Percentiles rank a stretch among this genome's conserved stretches.
phyloP scores from a whole-genome alignment of 2,113 vertebrate species.

The Rhombomys opimus region DNA sequence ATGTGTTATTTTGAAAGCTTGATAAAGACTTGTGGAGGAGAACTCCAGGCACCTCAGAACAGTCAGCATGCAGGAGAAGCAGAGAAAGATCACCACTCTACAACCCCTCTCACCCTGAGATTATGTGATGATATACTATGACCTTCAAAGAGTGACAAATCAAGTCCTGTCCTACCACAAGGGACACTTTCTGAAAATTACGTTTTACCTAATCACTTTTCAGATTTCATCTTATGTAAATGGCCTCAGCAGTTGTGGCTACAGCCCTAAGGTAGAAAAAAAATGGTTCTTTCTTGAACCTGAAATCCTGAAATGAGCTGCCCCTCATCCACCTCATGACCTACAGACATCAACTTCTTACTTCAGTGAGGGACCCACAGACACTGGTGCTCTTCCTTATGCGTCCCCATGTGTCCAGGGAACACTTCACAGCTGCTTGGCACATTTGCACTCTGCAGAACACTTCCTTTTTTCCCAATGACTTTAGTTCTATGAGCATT shows the following conservation, averaged over 20 bases:
- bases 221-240: not conserved
- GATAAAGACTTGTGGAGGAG: not conserved
- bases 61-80: not conserved
- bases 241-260: not conserved
- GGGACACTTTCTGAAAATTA: not conserved
- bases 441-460: not conserved
- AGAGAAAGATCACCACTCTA: not conserved
- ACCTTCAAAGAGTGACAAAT: not conserved
- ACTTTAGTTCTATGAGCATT: not conserved
- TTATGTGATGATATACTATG: not conserved
- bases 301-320: not conserved
- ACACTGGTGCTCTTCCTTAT: not conserved
- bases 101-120: not conserved
- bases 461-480: not conserved
- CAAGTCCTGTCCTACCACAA: not conserved
- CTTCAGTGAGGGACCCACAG: not conserved
- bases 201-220: not conserved
- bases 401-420: not conserved
- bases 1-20: not conserved
- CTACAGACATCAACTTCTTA: not conserved
- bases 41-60: not conserved
- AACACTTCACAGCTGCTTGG: not conserved
- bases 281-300: not conserved
- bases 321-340: not conserved
- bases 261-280: not conserved